A percentile compares a stretch with the other conserved stretches of the same genome.
phyloP scores from a whole-genome alignment of 2,797 vertebrate species.

The Glyptemys insculpta region DNA sequence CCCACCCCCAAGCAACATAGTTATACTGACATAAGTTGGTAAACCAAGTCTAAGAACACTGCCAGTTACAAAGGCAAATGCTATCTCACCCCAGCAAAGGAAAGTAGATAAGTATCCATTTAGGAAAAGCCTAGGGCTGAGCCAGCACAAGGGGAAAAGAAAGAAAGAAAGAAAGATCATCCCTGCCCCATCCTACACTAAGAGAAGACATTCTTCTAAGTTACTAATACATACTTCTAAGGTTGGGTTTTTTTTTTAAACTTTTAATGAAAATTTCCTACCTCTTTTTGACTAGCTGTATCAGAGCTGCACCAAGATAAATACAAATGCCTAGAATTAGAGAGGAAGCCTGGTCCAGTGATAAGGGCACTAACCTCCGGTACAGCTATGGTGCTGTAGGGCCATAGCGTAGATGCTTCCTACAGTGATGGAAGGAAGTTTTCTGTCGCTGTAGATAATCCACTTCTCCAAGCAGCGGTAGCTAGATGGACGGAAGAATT shows the following conservation, averaged over 20 bases:
- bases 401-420: not conserved
- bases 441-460: not conserved
- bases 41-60: not conserved
- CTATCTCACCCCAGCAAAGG: not conserved
- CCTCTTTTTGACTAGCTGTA: not conserved
- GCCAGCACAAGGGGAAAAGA: not conserved
- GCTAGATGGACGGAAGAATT: not conserved
- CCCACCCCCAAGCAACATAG: not conserved
- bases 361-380: not conserved
- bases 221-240: too few species aligned
- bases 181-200: fast-evolving
- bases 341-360: not conserved
- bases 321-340: not conserved
- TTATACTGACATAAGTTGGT: not conserved
- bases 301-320: not conserved
- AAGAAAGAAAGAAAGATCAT: not conserved
- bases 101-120: fast-evolving
- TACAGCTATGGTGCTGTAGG: not conserved
- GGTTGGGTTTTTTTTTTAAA: fast-evolving
- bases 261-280: not conserved
- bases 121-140: not conserved
- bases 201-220: not conserved
- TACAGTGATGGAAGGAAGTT: not conserved
- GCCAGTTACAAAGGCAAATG: not conserved
- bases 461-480: not conserved